Evolutionary conservation across 2,888 invertebrate species (phyloP).

Genomic region (Caenorhabditis sp.): DNA sequence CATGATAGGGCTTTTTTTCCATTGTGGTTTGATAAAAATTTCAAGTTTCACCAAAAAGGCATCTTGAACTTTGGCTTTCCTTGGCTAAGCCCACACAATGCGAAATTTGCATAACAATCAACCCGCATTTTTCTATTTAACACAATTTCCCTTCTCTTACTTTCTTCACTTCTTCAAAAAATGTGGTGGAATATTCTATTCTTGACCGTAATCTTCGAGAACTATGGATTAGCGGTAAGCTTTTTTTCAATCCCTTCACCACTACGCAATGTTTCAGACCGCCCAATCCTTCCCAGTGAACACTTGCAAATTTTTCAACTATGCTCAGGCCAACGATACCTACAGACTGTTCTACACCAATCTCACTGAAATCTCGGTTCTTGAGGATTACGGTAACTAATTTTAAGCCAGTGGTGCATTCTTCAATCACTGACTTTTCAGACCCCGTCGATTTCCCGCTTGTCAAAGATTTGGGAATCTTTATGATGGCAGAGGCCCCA

Average conservation of each 20-base stretch:
- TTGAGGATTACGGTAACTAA: conserved; percentile 20
- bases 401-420: background rate
- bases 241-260: background rate
- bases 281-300: conserved; percentile 26
- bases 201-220: background rate
- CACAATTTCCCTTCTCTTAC: too few relatives aligned
- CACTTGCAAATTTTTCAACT: conserved; percentile 21
- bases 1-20: too few relatives aligned
- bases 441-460: conserved; percentile 9
- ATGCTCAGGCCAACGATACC: conserved; percentile 12
- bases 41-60: too few relatives aligned
- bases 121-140: too few relatives aligned
- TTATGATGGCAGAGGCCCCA: conserved; percentile 18
- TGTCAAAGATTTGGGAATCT: conserved; percentile 15
- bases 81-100: too few relatives aligned
- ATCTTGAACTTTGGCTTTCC: too few relatives aligned
- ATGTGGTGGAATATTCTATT: background rate
- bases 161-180: too few relatives aligned
- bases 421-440: background rate
- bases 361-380: conserved; percentile 22
- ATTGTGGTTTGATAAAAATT: too few relatives aligned
- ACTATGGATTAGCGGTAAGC: background rate
- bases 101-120: too few relatives aligned
- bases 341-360: conserved; percentile 22
- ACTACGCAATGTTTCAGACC: too few relatives aligned